Base-by-base conservation (phyloP, 2,888 invertebrate genomes). In the Eulithis testata region DNA sequence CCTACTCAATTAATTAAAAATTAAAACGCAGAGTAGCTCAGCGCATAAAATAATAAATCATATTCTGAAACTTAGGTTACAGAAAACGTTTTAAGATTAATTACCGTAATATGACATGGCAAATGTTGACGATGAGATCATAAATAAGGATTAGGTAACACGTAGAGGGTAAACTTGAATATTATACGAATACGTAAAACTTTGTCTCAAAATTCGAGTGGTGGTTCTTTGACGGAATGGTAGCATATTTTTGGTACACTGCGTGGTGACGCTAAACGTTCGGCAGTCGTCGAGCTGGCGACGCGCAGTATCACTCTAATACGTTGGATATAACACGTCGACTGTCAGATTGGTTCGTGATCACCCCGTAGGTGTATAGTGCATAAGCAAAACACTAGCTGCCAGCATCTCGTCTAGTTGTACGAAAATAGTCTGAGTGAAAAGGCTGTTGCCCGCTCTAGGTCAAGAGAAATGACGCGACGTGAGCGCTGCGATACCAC, bases 401-500 rank as follows among this genome's bases (percentile, higher is more conserved):
- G 11, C 11, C 45, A 55, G 11, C 21, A 49, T 56, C 63, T 59
- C 36, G 52, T 60, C 60, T 53, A 57, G 68, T 70, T 69, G 65
- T 57, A 74, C 77, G 60, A 66, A 77, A 81, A 81, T 81, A 81
- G 75, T 72, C 60, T 70, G 64, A 64, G 60, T 70, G 65, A 63
- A 73, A 76, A 81, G 77, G 81, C 76, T 76, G 73, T 76, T 79
- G 76, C 70, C 79, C 77, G 72, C 72, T 74, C 74, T 81, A 80
- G 82, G 81, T 81, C 81, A 81, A 77, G 80, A 75, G 68, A 68
- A 72, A 75, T 72, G 76, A 74, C 76, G 66, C 49, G 44, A 54
- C 40, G 49, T 55, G 40, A 31, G 45, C 49, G 40, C 40, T 50
- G 4, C 62, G 53, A 57, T 59, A 47, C 14, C 9, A 31, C 31